A percentile compares a stretch with the other conserved stretches of the same genome.
Evolutionary conservation across 2,888 invertebrate genomes (phyloP).

Genomic region (Chymomyza amoena): DNA sequence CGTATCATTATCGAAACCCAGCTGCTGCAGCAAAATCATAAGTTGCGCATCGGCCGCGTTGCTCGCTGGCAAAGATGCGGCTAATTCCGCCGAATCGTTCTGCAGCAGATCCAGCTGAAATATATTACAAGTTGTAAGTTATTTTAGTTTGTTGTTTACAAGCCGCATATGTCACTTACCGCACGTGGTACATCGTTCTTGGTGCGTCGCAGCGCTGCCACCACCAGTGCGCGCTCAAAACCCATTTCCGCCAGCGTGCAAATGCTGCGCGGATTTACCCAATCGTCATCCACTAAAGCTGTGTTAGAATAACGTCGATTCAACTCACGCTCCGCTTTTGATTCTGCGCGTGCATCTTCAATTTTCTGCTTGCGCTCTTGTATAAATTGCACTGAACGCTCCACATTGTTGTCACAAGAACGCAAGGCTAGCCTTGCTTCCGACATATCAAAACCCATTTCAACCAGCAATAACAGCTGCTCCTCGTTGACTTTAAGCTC

Average conservation of each 20-base stretch:
- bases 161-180: constrained; percentile 77
- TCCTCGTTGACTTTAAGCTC: constrained; percentile 82
- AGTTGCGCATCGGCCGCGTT: constrained; percentile 46
- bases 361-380: constrained; percentile 81
- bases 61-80: constrained; percentile 40
- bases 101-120: constrained; percentile 73
- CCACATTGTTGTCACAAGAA: constrained; percentile 81
- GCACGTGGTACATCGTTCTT: constrained; percentile 86
- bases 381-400: constrained; percentile 84
- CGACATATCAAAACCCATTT: constrained; percentile 83
- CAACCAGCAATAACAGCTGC: constrained; percentile 80
- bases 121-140: neutral
- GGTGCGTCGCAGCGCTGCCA: constrained; percentile 82
- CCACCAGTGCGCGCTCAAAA: constrained; percentile 81
- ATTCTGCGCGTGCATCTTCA: constrained; percentile 79
- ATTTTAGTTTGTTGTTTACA: too few relatives aligned
- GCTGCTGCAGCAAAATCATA: constrained; percentile 76
- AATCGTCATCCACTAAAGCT: constrained; percentile 48
- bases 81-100: constrained; percentile 57
- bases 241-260: constrained; percentile 84
- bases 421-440: constrained; percentile 87
- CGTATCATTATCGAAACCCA: constrained; percentile 82
- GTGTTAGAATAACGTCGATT: constrained; percentile 25
- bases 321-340: constrained; percentile 79
- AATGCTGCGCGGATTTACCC: constrained; percentile 78